Base-by-base conservation (phyloP, 2,888 invertebrate species). In the Sesia apiformis region DNA sequence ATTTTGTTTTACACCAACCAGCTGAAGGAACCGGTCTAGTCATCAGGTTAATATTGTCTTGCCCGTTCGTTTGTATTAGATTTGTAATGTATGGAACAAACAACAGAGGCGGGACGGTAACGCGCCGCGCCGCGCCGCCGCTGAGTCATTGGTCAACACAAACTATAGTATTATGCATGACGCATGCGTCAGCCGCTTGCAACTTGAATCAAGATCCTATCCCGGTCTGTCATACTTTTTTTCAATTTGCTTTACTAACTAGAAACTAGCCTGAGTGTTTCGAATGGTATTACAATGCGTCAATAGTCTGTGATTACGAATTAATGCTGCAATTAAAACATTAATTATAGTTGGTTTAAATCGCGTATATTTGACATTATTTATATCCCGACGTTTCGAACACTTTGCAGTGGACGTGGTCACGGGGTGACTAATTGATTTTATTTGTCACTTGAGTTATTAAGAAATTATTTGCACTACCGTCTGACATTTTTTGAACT, bases 151-250 rank as follows among this genome's bases (percentile, higher is more conserved):
- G 63, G 60, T 57, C 58, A 60, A 49, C 60, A 57, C 62, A 68
- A 60, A 65, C n/a, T n/a, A n/a, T 61, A 60, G 59, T 58, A 55
- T 54, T 57, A 61, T 54, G 57, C 39, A 56, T 58, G 60, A 58
- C 56, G 54, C 63, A 67, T 74, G 70, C 74, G 65, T 71, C 70
- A 69, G 39, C 50, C 38, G 63, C 61, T 51, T 58, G 60, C 62
- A 62, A 60, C 59, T 66, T 72, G 70, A 71, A 66, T 72, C 76
- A 72, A 67, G 69, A 68, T 61, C 38, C 53, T 53, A 65, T 69
- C 66, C 63, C 63, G 64, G 61, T 62, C 58, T 63, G 46, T 23
- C n/a, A 46, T 46, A 23, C 46, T 46, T 46, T 46, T 46, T 46
- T 46, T 46, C 7, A 23, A 23, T 23, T 23, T 23, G 23, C 23